A percentile compares a stretch with the other conserved stretches of the same genome.
phyloP scores from a whole-genome alignment of 2,888 invertebrate genomes.

The Hyposoter didymator region DNA sequence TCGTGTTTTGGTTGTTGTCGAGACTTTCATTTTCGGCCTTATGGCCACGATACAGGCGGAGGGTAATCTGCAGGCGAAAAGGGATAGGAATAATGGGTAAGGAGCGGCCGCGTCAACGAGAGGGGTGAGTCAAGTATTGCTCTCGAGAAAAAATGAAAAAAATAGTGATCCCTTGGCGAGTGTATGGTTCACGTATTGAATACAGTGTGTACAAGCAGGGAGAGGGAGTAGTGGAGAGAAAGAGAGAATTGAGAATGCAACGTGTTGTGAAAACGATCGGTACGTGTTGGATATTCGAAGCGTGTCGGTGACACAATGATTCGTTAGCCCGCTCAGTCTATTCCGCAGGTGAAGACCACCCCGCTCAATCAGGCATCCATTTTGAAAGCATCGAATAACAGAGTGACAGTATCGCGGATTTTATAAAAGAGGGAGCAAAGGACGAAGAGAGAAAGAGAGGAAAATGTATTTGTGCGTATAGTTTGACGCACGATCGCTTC shows the following conservation, averaged over 20 bases:
- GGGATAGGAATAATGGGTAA: neutral
- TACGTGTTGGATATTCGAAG: slow-evolving; percentile 67
- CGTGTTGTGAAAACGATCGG: slow-evolving; percentile 64
- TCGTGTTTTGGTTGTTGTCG: no score
- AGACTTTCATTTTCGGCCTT: neutral
- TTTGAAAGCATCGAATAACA: slow-evolving; percentile 67
- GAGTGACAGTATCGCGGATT: slow-evolving; percentile 60
- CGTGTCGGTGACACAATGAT: slow-evolving; percentile 70
- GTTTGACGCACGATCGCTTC: slow-evolving; percentile 44
- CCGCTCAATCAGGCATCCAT: slow-evolving; percentile 67
- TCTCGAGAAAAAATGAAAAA: slow-evolving; percentile 11
- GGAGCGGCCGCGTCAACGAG: neutral
- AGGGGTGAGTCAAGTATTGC: neutral
- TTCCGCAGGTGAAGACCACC: slow-evolving; percentile 37
- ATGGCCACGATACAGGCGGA: neutral
- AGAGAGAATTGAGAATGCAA: slow-evolving; percentile 43
- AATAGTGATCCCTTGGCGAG: slow-evolving; percentile 6
- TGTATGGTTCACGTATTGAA: slow-evolving; percentile 40
- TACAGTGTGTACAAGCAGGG: slow-evolving; percentile 20
- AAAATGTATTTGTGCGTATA: neutral
- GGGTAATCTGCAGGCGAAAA: neutral
- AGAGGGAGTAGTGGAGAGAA: neutral
- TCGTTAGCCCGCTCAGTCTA: slow-evolving; percentile 63
- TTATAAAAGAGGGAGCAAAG: slow-evolving; percentile 29
- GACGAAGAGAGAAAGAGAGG: neutral